phyloP scores from a whole-genome alignment of 2,113 vertebrate species.

The Salminus brasiliensis region DNA sequence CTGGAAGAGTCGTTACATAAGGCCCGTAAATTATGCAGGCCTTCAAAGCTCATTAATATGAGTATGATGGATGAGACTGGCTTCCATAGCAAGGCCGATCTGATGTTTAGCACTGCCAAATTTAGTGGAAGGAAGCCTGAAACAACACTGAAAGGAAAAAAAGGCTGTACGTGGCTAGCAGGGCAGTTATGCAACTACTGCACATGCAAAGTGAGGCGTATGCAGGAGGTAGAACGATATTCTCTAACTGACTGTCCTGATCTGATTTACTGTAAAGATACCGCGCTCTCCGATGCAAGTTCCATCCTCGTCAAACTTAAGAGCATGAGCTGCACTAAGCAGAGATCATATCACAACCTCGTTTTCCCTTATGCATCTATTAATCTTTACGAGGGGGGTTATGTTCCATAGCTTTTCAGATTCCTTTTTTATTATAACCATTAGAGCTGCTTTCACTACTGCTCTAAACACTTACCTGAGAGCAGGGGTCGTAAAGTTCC shows the following conservation, averaged over 20 bases:
- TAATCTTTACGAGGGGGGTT: conserved; percentile 33
- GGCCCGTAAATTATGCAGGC: neutral
- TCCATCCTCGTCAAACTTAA: too few species aligned
- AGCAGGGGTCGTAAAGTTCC: conserved; percentile 86
- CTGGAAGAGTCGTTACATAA: conserved; percentile 9
- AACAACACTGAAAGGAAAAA: conserved; percentile 1
- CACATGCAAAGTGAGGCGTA: neutral
- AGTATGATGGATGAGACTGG: conserved; percentile 30
- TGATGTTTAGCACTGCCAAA: neutral
- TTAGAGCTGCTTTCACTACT: conserved; percentile 31
- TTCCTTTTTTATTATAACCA: conserved; percentile 23
- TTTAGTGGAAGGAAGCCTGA: conserved; percentile 11
- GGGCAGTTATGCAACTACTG: neutral
- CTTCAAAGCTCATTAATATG: conserved; percentile 20
- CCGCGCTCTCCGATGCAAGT: too few species aligned
- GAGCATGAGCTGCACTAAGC: neutral
- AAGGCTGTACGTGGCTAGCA: neutral
- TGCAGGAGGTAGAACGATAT: neutral
- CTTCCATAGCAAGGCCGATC: neutral
- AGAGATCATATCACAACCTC: conserved; percentile 3
- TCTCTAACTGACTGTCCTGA: too few species aligned
- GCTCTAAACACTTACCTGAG: conserved; percentile 65
- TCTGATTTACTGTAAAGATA: too few species aligned
- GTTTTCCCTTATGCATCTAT: conserved; percentile 29
- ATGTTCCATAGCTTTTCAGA: conserved; percentile 3